Evolutionary conservation across 2,888 invertebrate genomes (phyloP).

Genomic region (Pseudoips prasinana): DNA sequence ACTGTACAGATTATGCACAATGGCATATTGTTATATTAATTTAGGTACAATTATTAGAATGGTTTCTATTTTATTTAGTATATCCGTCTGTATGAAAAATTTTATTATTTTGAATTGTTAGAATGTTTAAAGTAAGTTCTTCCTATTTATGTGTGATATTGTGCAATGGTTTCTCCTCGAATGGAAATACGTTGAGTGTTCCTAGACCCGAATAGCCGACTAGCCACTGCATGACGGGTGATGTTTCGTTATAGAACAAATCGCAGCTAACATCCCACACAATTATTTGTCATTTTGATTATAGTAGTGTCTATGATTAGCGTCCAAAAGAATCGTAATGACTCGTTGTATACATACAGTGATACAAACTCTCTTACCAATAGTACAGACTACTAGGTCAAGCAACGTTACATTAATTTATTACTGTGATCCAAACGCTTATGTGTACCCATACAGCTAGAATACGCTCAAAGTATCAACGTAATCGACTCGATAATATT

Average conservation of each 20-base stretch:
- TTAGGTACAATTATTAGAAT: conserved; percentile 38
- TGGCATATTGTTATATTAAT: conserved; percentile 36
- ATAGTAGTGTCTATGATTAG: conserved; percentile 62
- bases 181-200: conserved; percentile 22
- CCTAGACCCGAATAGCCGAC: conserved; percentile 42
- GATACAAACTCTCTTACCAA: conserved; percentile 60
- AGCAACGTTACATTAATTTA: conserved; percentile 65
- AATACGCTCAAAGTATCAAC: conserved; percentile 82
- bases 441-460: conserved; percentile 80
- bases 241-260: conserved; percentile 71
- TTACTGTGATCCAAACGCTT: conserved; percentile 78
- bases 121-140: conserved; percentile 8
- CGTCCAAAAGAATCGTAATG: conserved; percentile 50
- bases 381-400: conserved; percentile 72
- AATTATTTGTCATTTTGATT: conserved; percentile 54
- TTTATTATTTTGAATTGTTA: no score
- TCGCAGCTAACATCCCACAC: conserved; percentile 77
- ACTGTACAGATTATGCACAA: conserved; percentile 76
- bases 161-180: conserved; percentile 18
- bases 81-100: conserved; percentile 1
- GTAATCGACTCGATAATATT: conserved; percentile 72
- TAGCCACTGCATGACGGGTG: conserved; percentile 72
- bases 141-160: conserved; percentile 21
- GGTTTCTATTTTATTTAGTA: conserved; percentile 23
- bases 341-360: conserved; percentile 50